Conservation (phyloP, 1,140 invertebrate species). For the Lepidurus apus region DNA sequence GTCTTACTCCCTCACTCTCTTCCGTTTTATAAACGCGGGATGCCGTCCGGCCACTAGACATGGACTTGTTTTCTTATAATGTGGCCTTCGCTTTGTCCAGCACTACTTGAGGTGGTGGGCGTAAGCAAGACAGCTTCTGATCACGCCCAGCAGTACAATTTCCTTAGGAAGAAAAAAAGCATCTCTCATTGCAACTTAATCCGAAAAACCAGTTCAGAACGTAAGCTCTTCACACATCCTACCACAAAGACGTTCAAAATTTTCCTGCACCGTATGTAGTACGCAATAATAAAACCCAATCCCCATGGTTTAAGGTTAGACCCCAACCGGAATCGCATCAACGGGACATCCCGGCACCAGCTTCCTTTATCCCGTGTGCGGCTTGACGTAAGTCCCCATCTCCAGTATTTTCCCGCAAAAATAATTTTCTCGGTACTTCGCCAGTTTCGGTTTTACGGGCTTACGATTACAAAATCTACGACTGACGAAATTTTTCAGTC, state of each 20-base stretch:
- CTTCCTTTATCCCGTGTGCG: no score
- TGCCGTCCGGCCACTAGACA: not conserved
- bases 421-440: no score
- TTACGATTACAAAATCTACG: not conserved
- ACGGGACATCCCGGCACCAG: no score
- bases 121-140: not conserved
- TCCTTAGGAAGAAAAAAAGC: not conserved
- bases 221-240: not conserved
- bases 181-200: not conserved
- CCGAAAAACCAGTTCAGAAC: not conserved
- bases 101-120: not conserved
- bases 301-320: no score
- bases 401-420: no score
- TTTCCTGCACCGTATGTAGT: no score
- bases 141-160: not conserved
- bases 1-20: conserved; percentile 9
- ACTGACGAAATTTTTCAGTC: not conserved
- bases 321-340: no score
- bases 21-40: conserved; percentile 5
- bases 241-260: no score
- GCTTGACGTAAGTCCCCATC: no score
- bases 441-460: not conserved
- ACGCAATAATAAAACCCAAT: no score
- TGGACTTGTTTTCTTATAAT: not conserved
- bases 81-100: not conserved